Base-by-base conservation (phyloP, 2,797 vertebrate species). In the Catostomus latipinnis region DNA sequence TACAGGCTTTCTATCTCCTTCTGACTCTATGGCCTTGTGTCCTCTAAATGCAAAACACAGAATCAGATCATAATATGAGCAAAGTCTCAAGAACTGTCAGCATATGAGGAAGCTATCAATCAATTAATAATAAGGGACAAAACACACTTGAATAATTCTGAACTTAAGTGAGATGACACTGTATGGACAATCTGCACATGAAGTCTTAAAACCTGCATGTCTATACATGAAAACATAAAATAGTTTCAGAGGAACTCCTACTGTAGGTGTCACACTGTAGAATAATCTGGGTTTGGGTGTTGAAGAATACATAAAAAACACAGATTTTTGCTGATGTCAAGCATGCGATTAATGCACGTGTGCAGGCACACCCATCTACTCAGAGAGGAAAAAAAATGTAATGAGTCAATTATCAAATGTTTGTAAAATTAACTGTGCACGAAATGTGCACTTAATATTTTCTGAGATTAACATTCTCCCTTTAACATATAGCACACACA, bases 291-390 rank as follows among this genome's bases (percentile, higher is more conserved):
- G 58, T 76, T 65, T 56, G 68, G 13, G 14, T 13, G 70, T 68
- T 72, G 18, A 50, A 66, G 74, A 34, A 57, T 57, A 61, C 48
- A 57, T 45, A 45, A 71, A 61, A 53, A 57, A 66, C 8, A 34
- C 12, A 12, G 46, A 10, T 78, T 7, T 6, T 45, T 16, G 6
- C 46, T 65, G 1, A 65, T 5, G 43, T 73, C 68, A 80, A 72
- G 78, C 71, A 71, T 22, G 8, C 58, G 50, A 48, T 67, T 45
- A 48, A 61, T 60, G 74, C 46, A 74, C 68, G 74, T 73, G 53
- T 76, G 76, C 63, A 74, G 61, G 46, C 69, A 57, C 69, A 43
- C 65, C 58, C 52, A 60, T 56, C 69, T 75, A 68, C 74, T 74
- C 68, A 45, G 18, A 65, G 3, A 81, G n/a, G 78, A n/a, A 78